Evolutionary conservation across 2,888 invertebrate genomes (phyloP).

Genomic region (Athripsodes cinereus): DNA sequence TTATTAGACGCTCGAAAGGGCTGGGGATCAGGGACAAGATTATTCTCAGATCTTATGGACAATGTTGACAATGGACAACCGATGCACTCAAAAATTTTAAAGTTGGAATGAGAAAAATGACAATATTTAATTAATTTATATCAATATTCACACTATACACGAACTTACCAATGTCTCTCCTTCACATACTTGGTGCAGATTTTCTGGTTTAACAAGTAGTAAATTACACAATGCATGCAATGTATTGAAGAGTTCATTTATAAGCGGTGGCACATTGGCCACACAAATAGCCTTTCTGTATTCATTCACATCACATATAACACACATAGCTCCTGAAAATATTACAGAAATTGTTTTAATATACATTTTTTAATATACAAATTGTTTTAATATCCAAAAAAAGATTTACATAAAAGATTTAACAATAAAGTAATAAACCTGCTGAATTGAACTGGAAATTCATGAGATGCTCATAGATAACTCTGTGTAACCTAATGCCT

Average conservation of each 20-base stretch:
- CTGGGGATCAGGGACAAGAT: too few relatives aligned
- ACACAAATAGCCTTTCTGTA: conserved; percentile 76
- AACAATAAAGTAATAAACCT: conserved; percentile 46
- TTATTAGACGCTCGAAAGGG: too few relatives aligned
- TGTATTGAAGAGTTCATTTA: conserved; percentile 88
- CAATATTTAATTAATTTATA: too few relatives aligned
- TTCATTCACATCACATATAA: conserved; percentile 97
- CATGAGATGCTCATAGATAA: conserved; percentile 90
- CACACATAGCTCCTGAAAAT: conserved; percentile 84
- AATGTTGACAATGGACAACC: too few relatives aligned
- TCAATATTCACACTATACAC: too few relatives aligned
- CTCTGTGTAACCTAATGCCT: conserved; percentile 86
- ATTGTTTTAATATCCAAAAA: too few relatives aligned
- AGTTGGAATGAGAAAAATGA: too few relatives aligned
- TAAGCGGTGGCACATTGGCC: conserved; percentile 58
- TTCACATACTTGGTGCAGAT: conserved; percentile 90
- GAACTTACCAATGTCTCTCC: conserved; percentile 82
- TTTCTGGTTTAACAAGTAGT: conserved; percentile 90
- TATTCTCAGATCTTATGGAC: too few relatives aligned
- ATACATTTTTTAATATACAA: too few relatives aligned
- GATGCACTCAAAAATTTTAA: too few relatives aligned
- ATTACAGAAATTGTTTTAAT: background rate
- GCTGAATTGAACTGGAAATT: conserved; percentile 93
- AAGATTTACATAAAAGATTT: background rate
- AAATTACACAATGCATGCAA: conserved; percentile 94